Evolutionary conservation across 2,888 invertebrate species (phyloP).

Genomic region (Toxonevra muliebris): DNA sequence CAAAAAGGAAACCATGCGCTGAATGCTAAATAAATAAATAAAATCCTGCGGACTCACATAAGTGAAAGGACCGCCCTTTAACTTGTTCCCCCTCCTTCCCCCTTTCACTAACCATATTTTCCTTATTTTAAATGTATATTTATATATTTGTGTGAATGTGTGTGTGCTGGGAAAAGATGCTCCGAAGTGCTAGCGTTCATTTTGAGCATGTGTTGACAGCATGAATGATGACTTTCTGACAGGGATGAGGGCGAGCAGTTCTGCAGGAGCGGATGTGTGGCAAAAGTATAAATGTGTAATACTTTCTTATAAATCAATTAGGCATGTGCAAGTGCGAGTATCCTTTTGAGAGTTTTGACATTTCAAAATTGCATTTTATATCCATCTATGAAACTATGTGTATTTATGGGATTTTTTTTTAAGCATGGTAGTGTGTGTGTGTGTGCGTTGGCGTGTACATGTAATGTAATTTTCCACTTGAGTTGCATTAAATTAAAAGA

Average conservation of each 20-base stretch:
- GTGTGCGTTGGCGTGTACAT: too few relatives aligned
- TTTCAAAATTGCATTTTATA: too few relatives aligned
- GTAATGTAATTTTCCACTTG: too few relatives aligned
- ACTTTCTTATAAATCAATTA: constrained; percentile 34
- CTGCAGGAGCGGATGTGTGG: too few relatives aligned
- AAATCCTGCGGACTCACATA: background rate
- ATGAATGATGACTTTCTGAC: constrained; percentile 22
- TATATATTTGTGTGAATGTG: background rate
- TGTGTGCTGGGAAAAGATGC: background rate
- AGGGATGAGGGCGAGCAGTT: too few relatives aligned
- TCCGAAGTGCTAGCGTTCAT: background rate
- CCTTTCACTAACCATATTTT: background rate
- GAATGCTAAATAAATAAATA: constrained; percentile 23
- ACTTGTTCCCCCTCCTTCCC: background rate
- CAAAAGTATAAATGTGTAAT: constrained; percentile 17
- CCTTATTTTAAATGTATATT: background rate
- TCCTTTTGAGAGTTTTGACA: background rate
- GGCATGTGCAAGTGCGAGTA: constrained; percentile 8
- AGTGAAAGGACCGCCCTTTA: background rate
- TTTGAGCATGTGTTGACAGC: constrained; percentile 23
- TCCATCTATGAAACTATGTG: too few relatives aligned
- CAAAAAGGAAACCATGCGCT: constrained; percentile 18
- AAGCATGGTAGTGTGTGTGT: too few relatives aligned
- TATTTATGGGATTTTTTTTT: too few relatives aligned
- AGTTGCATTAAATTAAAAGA: too few relatives aligned